phyloP scores from a whole-genome alignment of 2,888 invertebrate genomes.

The Drosophila robusta region DNA sequence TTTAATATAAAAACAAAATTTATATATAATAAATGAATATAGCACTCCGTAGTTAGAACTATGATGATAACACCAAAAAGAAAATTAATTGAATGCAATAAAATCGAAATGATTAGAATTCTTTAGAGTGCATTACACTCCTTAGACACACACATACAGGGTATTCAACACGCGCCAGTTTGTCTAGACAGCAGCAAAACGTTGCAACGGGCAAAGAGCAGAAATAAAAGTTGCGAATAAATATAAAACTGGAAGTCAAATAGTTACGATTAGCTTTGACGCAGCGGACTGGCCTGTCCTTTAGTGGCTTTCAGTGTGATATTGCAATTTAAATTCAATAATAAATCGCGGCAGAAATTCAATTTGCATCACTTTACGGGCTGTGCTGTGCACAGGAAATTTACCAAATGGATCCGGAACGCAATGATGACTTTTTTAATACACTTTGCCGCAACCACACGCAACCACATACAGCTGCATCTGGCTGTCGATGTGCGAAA shows the following conservation, averaged over 20 bases:
- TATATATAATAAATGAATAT: too few relatives aligned
- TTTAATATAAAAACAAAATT: too few relatives aligned
- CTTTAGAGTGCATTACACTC: not conserved
- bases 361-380: slow-evolving; percentile 55
- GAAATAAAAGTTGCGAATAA: slow-evolving; percentile 23
- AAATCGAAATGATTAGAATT: not conserved
- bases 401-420: slow-evolving; percentile 22
- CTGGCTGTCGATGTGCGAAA: slow-evolving; percentile 13
- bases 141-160: not conserved
- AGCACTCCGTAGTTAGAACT: not conserved
- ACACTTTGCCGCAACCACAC: slow-evolving; percentile 11
- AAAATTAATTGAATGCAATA: too few relatives aligned
- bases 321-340: slow-evolving; percentile 47
- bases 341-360: slow-evolving; percentile 41
- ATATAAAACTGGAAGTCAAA: slow-evolving; percentile 16
- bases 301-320: slow-evolving; percentile 21
- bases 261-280: not conserved
- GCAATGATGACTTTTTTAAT: slow-evolving; percentile 41
- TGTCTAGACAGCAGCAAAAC: slow-evolving; percentile 67
- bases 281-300: not conserved
- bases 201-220: slow-evolving; percentile 20
- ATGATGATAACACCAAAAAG: not conserved
- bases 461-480: slow-evolving; percentile 12
- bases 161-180: slow-evolving; percentile 55
- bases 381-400: slow-evolving; percentile 17